Evolutionary conservation across 2,888 invertebrate genomes (phyloP).

Genomic region (Diarsia rubi): DNA sequence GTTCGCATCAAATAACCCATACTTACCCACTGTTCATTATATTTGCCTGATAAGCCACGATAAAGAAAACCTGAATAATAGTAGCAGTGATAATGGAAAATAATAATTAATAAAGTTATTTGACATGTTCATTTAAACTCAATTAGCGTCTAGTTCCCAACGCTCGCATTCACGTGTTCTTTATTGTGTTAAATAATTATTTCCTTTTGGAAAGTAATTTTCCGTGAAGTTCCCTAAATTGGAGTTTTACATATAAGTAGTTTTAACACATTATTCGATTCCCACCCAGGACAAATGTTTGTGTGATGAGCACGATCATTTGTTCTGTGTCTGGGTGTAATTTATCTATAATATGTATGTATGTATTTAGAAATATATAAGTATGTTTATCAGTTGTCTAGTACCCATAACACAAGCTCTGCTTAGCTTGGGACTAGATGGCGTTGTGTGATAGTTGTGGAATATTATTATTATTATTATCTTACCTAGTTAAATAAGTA

Average conservation of each 20-base stretch:
- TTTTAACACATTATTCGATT: conserved; percentile 33
- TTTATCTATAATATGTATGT: too few species aligned
- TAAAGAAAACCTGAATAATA: not conserved
- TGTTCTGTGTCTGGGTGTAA: too few species aligned
- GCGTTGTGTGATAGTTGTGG: too few species aligned
- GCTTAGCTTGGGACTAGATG: too few species aligned
- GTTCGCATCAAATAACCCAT: conserved; percentile 41
- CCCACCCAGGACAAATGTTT: too few species aligned
- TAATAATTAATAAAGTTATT: conserved; percentile 33
- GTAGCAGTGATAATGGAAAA: not conserved
- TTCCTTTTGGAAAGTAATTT: conserved; percentile 47
- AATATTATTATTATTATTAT: too few species aligned
- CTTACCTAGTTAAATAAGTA: conserved; percentile 5
- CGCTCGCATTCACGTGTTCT: conserved; percentile 31
- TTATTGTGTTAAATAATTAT: conserved; percentile 39
- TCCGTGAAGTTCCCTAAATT: conserved; percentile 34
- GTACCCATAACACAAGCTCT: too few species aligned
- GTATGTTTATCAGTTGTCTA: too few species aligned
- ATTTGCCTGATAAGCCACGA: conserved; percentile 29
- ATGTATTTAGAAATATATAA: too few species aligned
- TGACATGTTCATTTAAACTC: conserved; percentile 29
- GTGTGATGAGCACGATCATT: too few species aligned
- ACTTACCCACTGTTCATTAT: conserved; percentile 38
- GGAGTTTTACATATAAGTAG: conserved; percentile 27
- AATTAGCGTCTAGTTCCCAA: conserved; percentile 16